Evolutionary conservation across 1,140 invertebrate species (phyloP), one percentile per base, ranked within the genome.

Genomic region (Drosophila ambigua): DNA sequence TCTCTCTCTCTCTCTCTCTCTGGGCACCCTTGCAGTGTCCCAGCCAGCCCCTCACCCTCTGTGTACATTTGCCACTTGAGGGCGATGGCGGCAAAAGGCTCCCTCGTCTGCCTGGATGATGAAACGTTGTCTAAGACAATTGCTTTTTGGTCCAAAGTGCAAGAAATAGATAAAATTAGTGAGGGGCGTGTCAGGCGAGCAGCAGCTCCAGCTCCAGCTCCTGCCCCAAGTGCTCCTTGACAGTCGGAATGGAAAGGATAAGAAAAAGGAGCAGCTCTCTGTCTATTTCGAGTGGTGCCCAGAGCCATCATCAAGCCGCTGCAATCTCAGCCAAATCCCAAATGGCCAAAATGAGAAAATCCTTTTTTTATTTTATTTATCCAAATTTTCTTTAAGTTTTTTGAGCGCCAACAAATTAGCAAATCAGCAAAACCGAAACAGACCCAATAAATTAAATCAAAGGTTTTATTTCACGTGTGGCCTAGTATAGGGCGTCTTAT

Each of bases 101-200:
- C 35, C 35, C 35, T 39, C 35, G 60, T 71, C 74, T 77, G 74
- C 55, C 58, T 77, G 60, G 79, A 88, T 82, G 82, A 79, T 78
- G 83, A 82, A 88, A 85, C 84, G 72, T 74, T 78, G 82, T 88
- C 82, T 87, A 89, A 88, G 84, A 88, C 83, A 88, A 84, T 88
- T 88, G 76, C 84, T 89, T 79, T 88, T 66, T 75, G 72, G 75
- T 60, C 79, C 84, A 84, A 88, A 88, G 84, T 88, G 83, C 79
- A 79, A 89, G 84, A 88, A 88, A 88, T 84, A 79, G 83, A 88
- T 88, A 89, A 88, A 89, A 89, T 88, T 88, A 88, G 83, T 88
- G 79, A 72, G 71, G 62, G 78, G 62, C 74, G 66, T 62, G 44
- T 65, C 35, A 39, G 11, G 35, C 11, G 5, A 28, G 6, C 26